Base-by-base conservation (phyloP, 2,888 invertebrate genomes). In the Lasioglossum marginatum region DNA sequence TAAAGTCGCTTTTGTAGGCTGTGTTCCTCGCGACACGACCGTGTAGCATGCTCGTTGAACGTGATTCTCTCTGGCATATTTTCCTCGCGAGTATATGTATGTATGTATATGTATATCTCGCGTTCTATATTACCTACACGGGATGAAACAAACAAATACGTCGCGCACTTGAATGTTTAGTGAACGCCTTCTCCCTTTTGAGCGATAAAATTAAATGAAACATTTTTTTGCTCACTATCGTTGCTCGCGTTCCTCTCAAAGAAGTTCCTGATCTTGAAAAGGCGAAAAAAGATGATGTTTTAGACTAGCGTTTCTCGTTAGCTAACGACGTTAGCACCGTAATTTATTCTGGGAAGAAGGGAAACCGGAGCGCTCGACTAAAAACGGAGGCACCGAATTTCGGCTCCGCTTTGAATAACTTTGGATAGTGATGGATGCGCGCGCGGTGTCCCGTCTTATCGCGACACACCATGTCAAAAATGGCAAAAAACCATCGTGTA, bases 291-390 rank as follows among this genome's bases (percentile, higher is more conserved):
- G 40, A 73, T 14, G 57, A 45, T 63, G 71, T 40, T 27, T 63
- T 60, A n/a, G 45, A 45, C 4, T 31, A 34, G 43, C 37, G 78
- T 63, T 43, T 77, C 88, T 87, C 85, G 83, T 90, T 90, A 90
- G 83, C 82, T 90, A 90, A 90, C 77, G 71, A 83, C 70, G 68
- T 87, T 83, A 88, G 80, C 57, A 79, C n/a, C 34, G 71, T 76
- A 82, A 82, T 84, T 84, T 72, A 52, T 43, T 23, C 48, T n/a
- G 16, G 4, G 16, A 45, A 48, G 66, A 75, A 68, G 27, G 31
- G 19, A 12, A 43, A 48, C n/a, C 57, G 23, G n/a, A 27, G 73
- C 43, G 73, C 43, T n/a, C 45, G 66, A 37, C 57, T 40, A 40
- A 66, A 68, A 71, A 27, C 16, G 19, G 4, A 23, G 19, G 10